phyloP scores from a whole-genome alignment of 2,113 vertebrate species.

The Nettapus auritus region DNA sequence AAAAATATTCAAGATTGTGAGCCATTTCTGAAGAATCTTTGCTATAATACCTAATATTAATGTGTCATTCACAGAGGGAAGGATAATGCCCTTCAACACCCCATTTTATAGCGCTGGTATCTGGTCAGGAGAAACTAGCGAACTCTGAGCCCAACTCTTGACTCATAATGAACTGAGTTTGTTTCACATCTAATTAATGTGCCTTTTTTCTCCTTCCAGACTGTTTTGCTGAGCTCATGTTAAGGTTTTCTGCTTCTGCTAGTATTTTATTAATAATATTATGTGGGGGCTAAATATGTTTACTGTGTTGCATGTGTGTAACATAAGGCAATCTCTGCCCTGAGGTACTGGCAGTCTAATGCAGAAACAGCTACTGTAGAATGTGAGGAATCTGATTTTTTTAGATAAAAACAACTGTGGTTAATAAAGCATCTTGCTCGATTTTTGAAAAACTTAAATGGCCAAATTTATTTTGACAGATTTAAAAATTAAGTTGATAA shows the following conservation, averaged over 20 bases:
- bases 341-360: background rate
- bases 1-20: background rate
- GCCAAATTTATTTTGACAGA: slow-evolving; percentile 50
- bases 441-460: slow-evolving; percentile 28
- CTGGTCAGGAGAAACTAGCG: background rate
- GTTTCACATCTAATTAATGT: background rate
- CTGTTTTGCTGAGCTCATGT: background rate
- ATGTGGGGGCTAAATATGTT: background rate
- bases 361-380: background rate
- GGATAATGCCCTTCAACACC: background rate
- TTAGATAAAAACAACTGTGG: background rate
- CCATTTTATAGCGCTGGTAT: background rate
- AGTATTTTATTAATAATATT: background rate
- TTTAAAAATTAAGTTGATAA: slow-evolving; percentile 46
- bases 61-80: background rate
- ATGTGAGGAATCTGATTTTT: background rate
- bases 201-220: background rate
- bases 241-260: slow-evolving; percentile 3
- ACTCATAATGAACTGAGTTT: background rate
- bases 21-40: background rate
- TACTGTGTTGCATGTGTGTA: background rate
- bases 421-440: slow-evolving; percentile 39
- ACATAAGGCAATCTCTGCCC: background rate
- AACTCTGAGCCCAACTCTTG: background rate
- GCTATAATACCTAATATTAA: background rate